phyloP scores from a whole-genome alignment of 2,797 vertebrate genomes.

The Harpagifer antarcticus region DNA sequence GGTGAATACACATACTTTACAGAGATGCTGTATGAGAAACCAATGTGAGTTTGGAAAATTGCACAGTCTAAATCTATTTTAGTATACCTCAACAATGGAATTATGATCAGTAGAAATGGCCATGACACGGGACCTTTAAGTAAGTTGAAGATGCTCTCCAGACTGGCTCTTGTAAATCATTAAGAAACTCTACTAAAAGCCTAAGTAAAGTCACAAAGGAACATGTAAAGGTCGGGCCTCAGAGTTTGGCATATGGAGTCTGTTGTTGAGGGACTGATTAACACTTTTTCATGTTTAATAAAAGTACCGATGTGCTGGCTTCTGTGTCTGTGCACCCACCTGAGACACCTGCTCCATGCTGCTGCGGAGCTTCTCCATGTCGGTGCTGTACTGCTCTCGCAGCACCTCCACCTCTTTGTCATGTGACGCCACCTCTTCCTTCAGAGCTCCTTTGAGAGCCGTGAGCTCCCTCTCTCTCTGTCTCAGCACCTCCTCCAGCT shows the following conservation, averaged over 20 bases:
- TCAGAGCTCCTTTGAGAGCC: conserved; percentile 93
- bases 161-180: too few relatives aligned
- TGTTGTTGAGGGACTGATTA: not conserved
- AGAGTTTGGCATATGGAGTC: not conserved
- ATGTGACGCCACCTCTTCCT: conserved; percentile 93
- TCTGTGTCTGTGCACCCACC: conserved; percentile 76
- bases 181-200: not conserved
- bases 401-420: conserved; percentile 91
- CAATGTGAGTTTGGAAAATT: too few relatives aligned
- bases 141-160: too few relatives aligned
- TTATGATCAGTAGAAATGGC: too few relatives aligned
- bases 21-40: too few relatives aligned
- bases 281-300: not conserved
- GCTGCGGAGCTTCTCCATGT: conserved; percentile 91
- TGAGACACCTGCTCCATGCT: conserved; percentile 92
- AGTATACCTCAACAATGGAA: too few relatives aligned
- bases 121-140: too few relatives aligned
- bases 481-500: conserved; percentile 88
- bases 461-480: conserved; percentile 93
- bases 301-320: not conserved
- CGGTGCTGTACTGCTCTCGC: conserved; percentile 89
- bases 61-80: too few relatives aligned
- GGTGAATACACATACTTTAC: too few relatives aligned
- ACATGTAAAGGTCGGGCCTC: too few relatives aligned
- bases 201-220: too few relatives aligned